Conservation (phyloP, 2,888 invertebrate species). For the Drosophila nigricruria region DNA sequence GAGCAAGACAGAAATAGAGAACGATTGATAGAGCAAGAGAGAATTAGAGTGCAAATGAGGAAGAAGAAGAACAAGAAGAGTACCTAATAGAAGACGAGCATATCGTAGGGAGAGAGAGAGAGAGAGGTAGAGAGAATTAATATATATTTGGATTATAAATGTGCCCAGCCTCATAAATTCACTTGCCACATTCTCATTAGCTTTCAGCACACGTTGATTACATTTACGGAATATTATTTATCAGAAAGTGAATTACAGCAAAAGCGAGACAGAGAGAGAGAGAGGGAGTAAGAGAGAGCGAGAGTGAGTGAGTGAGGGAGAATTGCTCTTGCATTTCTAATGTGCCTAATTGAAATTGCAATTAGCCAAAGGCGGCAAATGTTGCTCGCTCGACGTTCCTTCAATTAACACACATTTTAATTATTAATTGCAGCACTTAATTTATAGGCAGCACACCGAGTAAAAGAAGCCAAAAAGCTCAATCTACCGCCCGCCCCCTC, state of each 20-base stretch:
- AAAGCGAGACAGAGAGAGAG: neutral
- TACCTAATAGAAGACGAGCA: neutral
- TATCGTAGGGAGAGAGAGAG: neutral
- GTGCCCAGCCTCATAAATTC: constrained; percentile 3
- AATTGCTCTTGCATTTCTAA: constrained; percentile 42
- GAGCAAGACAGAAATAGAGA: neutral
- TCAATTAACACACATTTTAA: constrained; percentile 80
- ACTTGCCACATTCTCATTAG: constrained; percentile 3
- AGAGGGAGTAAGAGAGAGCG: neutral
- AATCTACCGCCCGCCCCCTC: neutral
- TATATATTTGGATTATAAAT: neutral
- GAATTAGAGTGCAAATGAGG: neutral
- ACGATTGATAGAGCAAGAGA: neutral
- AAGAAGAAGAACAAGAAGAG: neutral
- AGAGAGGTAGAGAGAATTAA: neutral
- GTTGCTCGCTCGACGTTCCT: constrained; percentile 22
- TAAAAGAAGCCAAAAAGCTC: constrained; percentile 7
- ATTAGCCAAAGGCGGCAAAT: constrained; percentile 58
- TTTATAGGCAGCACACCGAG: constrained; percentile 63
- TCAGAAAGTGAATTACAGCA: neutral
- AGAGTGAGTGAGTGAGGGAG: neutral
- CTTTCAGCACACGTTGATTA: constrained; percentile 28
- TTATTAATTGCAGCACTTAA: constrained; percentile 80
- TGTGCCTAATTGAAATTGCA: constrained; percentile 73
- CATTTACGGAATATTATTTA: constrained; percentile 16